These are phyloP conservation scores for Cetoscarus ocellatus DNA, from an alignment of 2,797 vertebrate genomes.

Conservation along the genomic window DNA sequence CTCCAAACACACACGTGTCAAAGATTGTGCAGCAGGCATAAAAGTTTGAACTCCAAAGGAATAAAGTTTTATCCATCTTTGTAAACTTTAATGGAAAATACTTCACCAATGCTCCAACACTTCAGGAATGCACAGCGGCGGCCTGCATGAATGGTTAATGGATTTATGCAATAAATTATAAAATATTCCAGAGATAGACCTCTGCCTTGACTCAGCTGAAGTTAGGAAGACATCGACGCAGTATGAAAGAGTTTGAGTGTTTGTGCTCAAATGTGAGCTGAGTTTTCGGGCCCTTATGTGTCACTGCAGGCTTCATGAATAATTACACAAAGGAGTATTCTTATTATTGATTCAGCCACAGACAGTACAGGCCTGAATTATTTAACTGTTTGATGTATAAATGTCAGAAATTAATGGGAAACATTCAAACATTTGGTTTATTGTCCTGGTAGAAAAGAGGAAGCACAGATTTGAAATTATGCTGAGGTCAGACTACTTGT, in stretches of 20 bases:
- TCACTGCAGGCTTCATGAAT: neutral
- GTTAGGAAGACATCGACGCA: neutral
- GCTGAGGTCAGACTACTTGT: too few relatives aligned
- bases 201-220: neutral
- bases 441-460: neutral
- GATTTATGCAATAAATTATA: constrained; percentile 24
- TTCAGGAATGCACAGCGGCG: neutral
- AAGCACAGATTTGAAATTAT: too few relatives aligned
- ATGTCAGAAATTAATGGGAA: constrained; percentile 2
- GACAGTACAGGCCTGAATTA: neutral
- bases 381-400: neutral
- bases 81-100: neutral
- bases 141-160: constrained; percentile 16
- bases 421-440: neutral
- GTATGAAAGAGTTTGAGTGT: neutral
- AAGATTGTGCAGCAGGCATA: neutral
- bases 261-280: neutral
- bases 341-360: neutral
- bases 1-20: too few relatives aligned
- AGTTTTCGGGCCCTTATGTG: neutral
- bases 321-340: neutral
- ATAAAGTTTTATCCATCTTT: neutral
- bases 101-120: constrained; percentile 5
- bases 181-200: constrained; percentile 14
- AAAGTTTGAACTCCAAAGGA: neutral